Evolutionary conservation across 2,888 invertebrate species (phyloP).

Genomic region (Trachelus tabidus): DNA sequence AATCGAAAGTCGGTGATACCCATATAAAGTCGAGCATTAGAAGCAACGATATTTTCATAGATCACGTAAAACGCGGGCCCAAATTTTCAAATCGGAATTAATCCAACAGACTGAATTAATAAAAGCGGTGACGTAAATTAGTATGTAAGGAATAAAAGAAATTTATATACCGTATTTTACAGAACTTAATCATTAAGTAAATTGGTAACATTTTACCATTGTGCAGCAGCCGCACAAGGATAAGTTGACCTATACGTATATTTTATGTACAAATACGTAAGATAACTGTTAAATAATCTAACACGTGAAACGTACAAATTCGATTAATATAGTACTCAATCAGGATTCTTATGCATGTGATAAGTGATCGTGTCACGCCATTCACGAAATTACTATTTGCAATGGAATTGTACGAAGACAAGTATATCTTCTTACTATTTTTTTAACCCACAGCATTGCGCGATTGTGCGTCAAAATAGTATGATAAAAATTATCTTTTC

Average conservation of each 20-base stretch:
- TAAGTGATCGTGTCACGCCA: neutral
- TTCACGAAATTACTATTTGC: neutral
- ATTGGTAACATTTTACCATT: neutral
- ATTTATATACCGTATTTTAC: neutral
- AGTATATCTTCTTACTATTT: neutral
- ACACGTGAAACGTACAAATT: neutral
- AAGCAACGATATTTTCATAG: neutral
- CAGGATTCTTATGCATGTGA: neutral
- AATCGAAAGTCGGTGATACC: neutral
- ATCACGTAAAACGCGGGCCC: neutral
- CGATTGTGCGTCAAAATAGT: neutral
- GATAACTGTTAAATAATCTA: neutral
- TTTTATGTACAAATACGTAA: neutral
- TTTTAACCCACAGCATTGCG: neutral
- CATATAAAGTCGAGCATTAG: neutral
- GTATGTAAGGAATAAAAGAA: neutral
- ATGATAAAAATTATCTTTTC: neutral
- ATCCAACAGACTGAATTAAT: neutral
- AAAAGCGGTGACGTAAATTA: neutral
- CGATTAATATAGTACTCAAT: neutral
- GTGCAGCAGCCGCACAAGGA: neutral
- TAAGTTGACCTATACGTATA: neutral
- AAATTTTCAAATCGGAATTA: neutral
- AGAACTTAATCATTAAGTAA: neutral
- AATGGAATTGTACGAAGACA: neutral